Base-by-base conservation (phyloP, 2,113 vertebrate genomes). In the Pandion haliaetus region DNA sequence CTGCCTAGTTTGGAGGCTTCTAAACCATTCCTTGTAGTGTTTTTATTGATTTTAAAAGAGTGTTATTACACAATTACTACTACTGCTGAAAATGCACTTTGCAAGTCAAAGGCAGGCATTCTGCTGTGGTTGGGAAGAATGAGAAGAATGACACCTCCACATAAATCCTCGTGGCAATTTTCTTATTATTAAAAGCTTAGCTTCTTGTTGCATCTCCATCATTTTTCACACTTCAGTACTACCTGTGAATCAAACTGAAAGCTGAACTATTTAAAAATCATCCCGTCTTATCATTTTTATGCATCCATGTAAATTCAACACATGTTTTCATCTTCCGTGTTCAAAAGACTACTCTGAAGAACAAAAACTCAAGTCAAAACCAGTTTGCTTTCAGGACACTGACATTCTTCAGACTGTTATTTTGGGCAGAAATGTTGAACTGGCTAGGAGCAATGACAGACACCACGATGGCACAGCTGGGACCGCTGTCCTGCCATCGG, bases 131-230 rank as follows among this genome's bases (percentile, higher is more conserved):
- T 76, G 49, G 52, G 86, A 91, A 78, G 81, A 89, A 79, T 52
- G 73, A 92, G 82, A 86, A 93, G 88, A 93, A 84, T 18, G 65
- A 91, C 80, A 95, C 47, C 77, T 91, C 76, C 76, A 40, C 49
- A 19, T 18, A 95, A 92, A 93, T 52, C 86, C 92, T 74, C 0
- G 1, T 88, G 88, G 88, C 77, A 84, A 83, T 86, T 87, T 86
- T 95, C 80, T 81, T 73, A 61, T 57, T 82, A 90, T 84, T 78
- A 78, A 92, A 95, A 95, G 86, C 94, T 95, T 74, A 92, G 94
- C 72, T 95, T 89, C 90, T 93, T 76, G 23, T 89, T 84, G 92
- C 88, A 95, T 82, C 86, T 94, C 95, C 72, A 82, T 73, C 79
- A 86, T 63, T 86, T 96, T 90, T 78, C 65, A 90, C 72, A 81